These are phyloP conservation scores for Megathymus violae DNA, from an alignment of 1,140 invertebrate genomes.

Conservation along the genomic window DNA sequence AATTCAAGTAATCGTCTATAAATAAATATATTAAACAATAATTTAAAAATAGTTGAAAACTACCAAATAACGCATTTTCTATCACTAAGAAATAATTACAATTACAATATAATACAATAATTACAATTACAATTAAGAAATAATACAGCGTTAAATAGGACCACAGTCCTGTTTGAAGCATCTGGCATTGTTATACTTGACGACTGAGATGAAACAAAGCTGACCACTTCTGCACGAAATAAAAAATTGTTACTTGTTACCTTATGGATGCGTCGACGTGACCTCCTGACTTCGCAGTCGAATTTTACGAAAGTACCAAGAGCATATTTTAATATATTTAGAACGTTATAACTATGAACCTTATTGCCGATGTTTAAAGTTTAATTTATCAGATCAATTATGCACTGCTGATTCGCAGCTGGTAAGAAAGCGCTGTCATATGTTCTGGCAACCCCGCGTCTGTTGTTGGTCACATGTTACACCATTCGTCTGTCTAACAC, in stretches of 20 bases:
- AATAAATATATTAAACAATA: no score
- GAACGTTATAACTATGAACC: constrained; percentile 10
- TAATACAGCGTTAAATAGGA: no score
- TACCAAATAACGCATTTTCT: no score
- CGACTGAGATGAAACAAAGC: not conserved
- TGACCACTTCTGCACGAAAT: not conserved
- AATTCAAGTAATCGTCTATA: no score
- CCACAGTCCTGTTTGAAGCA: no score
- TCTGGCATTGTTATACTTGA: not conserved
- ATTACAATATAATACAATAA: no score
- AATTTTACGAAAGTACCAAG: constrained; percentile 36
- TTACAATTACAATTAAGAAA: no score
- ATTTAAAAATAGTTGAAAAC: no score
- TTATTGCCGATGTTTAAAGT: constrained; percentile 24
- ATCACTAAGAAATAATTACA: no score
- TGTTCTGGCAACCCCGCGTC: constrained; percentile 32
- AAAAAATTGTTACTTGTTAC: not conserved
- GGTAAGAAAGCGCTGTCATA: constrained; percentile 33
- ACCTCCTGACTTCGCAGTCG: constrained; percentile 3
- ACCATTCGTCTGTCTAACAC: not conserved
- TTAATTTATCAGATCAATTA: constrained; percentile 14
- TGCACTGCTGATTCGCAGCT: constrained; percentile 22
- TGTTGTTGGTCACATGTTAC: constrained; percentile 33
- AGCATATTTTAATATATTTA: not conserved
- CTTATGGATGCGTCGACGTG: not conserved